phyloP scores from a whole-genome alignment of 2,888 invertebrate genomes.

The Frankliniella intonsa region DNA sequence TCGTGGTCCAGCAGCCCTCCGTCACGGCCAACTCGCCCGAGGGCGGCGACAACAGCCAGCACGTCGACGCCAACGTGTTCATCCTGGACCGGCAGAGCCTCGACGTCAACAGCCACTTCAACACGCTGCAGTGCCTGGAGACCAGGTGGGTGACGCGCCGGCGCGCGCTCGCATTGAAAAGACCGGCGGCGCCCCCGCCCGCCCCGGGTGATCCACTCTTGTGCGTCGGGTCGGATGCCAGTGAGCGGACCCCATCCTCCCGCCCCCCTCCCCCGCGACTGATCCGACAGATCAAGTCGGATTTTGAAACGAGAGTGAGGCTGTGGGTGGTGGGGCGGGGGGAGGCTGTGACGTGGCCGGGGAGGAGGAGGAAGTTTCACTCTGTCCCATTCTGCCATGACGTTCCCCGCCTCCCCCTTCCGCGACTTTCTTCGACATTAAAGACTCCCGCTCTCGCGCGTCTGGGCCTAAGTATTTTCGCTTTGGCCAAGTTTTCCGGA shows the following conservation, averaged over 20 bases:
- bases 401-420: background rate
- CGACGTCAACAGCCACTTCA: background rate
- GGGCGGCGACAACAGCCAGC: background rate
- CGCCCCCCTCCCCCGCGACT: background rate
- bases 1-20: conserved; percentile 41
- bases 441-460: background rate
- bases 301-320: background rate
- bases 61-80: conserved; percentile 21
- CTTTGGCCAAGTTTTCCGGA: too few relatives aligned
- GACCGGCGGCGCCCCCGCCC: too few relatives aligned
- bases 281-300: background rate
- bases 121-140: conserved; percentile 22
- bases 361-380: too few relatives aligned
- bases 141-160: background rate
- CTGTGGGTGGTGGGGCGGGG: background rate
- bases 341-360: background rate
- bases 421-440: background rate
- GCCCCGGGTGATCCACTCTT: background rate
- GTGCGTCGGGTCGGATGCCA: background rate
- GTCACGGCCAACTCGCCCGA: conserved; percentile 40
- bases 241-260: background rate
- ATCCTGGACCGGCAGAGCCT: background rate
- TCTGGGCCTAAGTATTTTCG: too few relatives aligned
- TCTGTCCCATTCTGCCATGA: too few relatives aligned
- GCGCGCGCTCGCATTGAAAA: too few relatives aligned